Evolutionary conservation across 2,888 invertebrate genomes (phyloP).

Genomic region (Andrena trimmerana): DNA sequence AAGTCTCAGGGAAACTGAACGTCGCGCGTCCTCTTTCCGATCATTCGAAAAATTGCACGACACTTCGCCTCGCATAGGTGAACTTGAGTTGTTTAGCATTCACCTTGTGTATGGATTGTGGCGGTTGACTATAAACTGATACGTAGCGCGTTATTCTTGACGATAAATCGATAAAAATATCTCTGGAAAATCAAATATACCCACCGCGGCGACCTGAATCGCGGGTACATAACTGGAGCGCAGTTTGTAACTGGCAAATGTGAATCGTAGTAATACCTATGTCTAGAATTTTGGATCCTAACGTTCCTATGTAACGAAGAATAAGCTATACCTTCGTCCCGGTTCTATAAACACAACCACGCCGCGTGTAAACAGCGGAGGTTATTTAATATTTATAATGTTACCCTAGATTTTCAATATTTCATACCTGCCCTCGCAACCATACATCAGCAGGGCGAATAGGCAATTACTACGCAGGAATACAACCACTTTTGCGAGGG

Average conservation of each 20-base stretch:
- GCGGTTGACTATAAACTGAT: constrained; percentile 49
- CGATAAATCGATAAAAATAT: constrained; percentile 59
- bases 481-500: too few relatives aligned
- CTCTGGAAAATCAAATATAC: constrained; percentile 7
- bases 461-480: neutral
- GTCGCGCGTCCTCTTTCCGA: neutral
- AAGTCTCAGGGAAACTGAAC: too few relatives aligned
- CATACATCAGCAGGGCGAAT: too few relatives aligned
- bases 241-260: neutral
- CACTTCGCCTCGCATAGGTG: constrained; percentile 12
- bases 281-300: too few relatives aligned
- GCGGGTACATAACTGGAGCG: neutral
- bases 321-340: neutral
- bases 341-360: neutral
- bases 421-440: neutral
- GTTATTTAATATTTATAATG: constrained; percentile 7
- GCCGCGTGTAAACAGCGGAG: neutral
- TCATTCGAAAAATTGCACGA: neutral
- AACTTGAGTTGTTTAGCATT: constrained; percentile 62
- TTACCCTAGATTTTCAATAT: neutral
- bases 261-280: neutral
- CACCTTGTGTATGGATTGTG: constrained; percentile 56
- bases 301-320: too few relatives aligned
- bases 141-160: constrained; percentile 31
- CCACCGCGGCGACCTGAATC: neutral